Evolutionary conservation across 2,113 vertebrate species (phyloP), one percentile per base, ranked within the genome.

Genomic region (Crotalus helleri): DNA sequence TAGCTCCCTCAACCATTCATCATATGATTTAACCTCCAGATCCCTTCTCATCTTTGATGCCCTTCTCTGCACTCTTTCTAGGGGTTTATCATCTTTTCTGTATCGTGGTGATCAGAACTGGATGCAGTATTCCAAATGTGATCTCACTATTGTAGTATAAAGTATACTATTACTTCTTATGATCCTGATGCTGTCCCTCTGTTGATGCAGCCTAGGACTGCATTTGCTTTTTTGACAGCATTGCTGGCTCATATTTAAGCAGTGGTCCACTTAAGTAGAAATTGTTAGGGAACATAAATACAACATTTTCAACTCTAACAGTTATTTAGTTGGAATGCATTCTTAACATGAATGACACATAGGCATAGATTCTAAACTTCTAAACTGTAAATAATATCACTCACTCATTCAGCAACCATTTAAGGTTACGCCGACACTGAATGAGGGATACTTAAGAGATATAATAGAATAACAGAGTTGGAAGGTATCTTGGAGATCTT

Each of bases 201-300:
- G 64, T n/a, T 69, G 4, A 69, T 69, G 64, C 64, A 69, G 29
- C n/a, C 29, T 26, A 61, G 58, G 58, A 26, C 24, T 26, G 23
- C 58, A 61, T 61, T 61, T 61, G 58, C 58, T 61, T 61, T 61
- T 61, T 69, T 69, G 61, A 69, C 61, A 69, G 29, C 26, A 69
- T 29, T n/a, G 11, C 11, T 69, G 61, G 61, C 26, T 69, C 61
- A 69, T 69, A n/a, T 29, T 69, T 69, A 69, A 69, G 61, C 29
- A n/a, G 61, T n/a, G 29, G 61, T 69, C 26, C 13, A 69, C 11
- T n/a, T 69, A 69, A 69, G 29, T 69, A 21, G 24, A 88, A 86
- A 69, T n/a, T 54, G 51, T 7, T 15, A 0, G 0, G 4, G 87
- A 33, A 8, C 0, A 15, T 7, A 87, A 5, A 6, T 1, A 0